A percentile compares a stretch with the other conserved stretches of the same genome.
Evolutionary conservation across 2,888 invertebrate species (phyloP).

Genomic region (Entomobrya proxima): DNA sequence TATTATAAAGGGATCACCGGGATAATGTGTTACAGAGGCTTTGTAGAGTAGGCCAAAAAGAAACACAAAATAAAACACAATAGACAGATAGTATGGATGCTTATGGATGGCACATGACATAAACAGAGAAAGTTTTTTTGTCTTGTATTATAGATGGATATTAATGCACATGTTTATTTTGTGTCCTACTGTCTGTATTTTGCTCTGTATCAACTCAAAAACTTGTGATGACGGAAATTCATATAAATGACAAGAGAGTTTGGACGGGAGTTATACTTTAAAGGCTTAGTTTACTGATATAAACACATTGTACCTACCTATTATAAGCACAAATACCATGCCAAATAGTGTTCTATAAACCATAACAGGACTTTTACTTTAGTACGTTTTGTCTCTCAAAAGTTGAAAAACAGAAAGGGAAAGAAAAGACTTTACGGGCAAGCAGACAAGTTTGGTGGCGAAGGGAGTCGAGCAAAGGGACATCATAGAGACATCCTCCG

Average conservation of each 20-base stretch:
- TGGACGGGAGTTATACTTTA: no score
- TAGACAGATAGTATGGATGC: not conserved
- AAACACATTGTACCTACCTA: no score
- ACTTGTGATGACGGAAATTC: not conserved
- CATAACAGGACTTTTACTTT: no score
- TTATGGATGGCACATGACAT: not conserved
- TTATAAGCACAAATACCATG: no score
- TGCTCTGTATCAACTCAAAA: not conserved
- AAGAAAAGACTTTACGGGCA: no score
- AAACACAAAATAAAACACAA: not conserved
- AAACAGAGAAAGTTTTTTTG: not conserved
- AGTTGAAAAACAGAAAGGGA: not conserved
- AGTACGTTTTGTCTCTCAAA: no score
- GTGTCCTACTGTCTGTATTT: not conserved
- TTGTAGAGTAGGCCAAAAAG: not conserved
- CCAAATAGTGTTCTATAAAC: no score
- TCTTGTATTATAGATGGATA: not conserved
- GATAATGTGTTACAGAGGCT: not conserved
- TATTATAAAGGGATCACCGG: not conserved
- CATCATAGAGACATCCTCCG: constrained; percentile 31
- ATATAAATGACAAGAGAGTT: no score
- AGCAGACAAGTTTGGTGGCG: no score
- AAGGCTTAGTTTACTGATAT: no score
- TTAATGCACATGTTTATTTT: not conserved
- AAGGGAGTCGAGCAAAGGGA: not conserved